Percentiles rank a stretch among this genome's conserved stretches.
phyloP scores from a whole-genome alignment of 2,113 vertebrate species.

The Pyxicephalus adspersus region DNA sequence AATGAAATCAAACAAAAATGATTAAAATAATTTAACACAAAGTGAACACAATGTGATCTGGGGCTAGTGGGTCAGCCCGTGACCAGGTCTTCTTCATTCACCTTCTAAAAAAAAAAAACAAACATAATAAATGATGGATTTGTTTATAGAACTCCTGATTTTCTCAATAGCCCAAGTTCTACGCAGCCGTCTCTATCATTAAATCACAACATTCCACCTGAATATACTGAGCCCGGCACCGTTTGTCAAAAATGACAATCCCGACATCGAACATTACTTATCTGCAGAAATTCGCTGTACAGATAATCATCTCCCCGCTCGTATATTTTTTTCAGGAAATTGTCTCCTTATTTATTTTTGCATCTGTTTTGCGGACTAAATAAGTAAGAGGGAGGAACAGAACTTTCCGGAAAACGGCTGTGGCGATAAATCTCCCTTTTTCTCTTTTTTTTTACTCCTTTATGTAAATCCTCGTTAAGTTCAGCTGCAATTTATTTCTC shows the following conservation, averaged over 20 bases:
- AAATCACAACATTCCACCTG: constrained; percentile 16
- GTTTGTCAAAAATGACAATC: constrained; percentile 38
- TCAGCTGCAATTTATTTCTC: constrained; percentile 23
- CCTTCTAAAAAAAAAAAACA: too few species aligned
- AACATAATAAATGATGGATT: too few species aligned
- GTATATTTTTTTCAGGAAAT: constrained; percentile 38
- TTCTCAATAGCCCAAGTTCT: too few species aligned
- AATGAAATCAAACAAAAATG: too few species aligned
- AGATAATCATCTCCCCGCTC: constrained; percentile 49
- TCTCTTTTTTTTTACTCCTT: constrained; percentile 2
- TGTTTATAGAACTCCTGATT: too few species aligned
- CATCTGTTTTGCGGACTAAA: constrained; percentile 52
- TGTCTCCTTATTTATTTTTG: constrained; percentile 51
- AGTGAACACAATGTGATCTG: too few species aligned
- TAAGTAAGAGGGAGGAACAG: constrained; percentile 5
- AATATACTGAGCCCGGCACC: neutral
- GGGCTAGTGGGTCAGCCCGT: too few species aligned
- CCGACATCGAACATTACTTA: constrained; percentile 26
- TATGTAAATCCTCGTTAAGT: constrained; percentile 46
- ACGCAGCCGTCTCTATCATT: neutral
- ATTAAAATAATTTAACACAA: too few species aligned
- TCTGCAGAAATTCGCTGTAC: constrained; percentile 19
- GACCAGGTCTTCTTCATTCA: too few species aligned
- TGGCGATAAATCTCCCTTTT: constrained; percentile 18
- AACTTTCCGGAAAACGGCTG: constrained; percentile 17